A percentile compares a stretch with the other conserved stretches of the same genome.
Conservation (phyloP, 2,113 vertebrate species). For the Balaeniceps rex region DNA sequence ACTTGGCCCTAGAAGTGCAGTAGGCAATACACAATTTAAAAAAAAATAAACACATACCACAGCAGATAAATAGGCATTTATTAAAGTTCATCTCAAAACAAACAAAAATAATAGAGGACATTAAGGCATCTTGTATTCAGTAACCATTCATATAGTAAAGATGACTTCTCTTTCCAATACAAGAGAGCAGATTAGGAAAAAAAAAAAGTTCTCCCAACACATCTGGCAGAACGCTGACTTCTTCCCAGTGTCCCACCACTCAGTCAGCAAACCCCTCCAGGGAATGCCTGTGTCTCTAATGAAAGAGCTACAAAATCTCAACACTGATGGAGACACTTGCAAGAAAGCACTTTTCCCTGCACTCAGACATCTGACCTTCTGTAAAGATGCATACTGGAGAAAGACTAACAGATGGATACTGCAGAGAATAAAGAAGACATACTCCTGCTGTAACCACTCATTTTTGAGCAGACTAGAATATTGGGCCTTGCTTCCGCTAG, state of each 20-base stretch:
- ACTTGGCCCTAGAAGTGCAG: not conserved
- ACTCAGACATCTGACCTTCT: not conserved
- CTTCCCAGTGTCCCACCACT: not conserved
- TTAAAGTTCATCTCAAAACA: conserved; percentile 58
- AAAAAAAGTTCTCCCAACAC: not conserved
- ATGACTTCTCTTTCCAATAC: conserved; percentile 22
- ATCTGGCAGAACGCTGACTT: not conserved
- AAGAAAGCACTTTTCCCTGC: not conserved
- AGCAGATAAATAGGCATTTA: conserved; percentile 66
- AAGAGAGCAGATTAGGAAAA: not conserved
- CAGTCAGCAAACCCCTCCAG: not conserved
- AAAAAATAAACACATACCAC: not conserved
- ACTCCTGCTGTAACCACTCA: not conserved
- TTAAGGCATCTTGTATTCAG: conserved; percentile 72
- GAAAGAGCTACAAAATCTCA: not conserved
- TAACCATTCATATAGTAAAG: conserved; percentile 13
- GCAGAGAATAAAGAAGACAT: not conserved
- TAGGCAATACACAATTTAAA: not conserved
- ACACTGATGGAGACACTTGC: not conserved
- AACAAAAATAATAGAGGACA: conserved; percentile 58
- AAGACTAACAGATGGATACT: not conserved
- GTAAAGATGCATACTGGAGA: not conserved
- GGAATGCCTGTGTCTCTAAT: not conserved
- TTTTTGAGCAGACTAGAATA: not conserved
- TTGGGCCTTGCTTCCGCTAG: not conserved